phyloP scores from a whole-genome alignment of 2,113 vertebrate genomes.

The Brienomyrus brachyistius region DNA sequence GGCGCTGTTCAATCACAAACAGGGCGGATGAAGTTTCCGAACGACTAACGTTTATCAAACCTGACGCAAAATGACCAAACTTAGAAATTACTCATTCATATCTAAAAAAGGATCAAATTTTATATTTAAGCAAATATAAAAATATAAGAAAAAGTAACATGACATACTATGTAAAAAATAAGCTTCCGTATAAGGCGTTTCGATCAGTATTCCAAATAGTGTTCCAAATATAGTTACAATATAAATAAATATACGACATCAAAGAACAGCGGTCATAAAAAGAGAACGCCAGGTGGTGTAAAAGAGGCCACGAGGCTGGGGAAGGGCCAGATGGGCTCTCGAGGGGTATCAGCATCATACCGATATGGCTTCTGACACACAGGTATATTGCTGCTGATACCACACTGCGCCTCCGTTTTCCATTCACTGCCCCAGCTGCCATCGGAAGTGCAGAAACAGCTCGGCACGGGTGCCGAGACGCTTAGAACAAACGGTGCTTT shows the following conservation, averaged over 20 bases:
- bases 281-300: neutral
- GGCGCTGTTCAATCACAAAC: conserved; percentile 37
- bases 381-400: conserved; percentile 61
- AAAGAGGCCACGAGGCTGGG: neutral
- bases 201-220: neutral
- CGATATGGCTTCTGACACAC: conserved; percentile 55
- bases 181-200: neutral
- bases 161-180: neutral
- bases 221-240: neutral
- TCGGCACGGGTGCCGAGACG: neutral
- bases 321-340: neutral
- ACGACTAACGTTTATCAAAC: neutral
- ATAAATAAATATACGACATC: neutral
- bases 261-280: neutral
- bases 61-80: neutral
- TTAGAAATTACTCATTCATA: neutral
- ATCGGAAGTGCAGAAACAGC: neutral
- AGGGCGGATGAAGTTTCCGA: neutral
- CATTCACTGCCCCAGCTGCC: conserved; percentile 38
- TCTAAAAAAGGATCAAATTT: neutral
- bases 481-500: neutral
- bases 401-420: conserved; percentile 50
- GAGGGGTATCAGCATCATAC: neutral
- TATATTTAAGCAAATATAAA: neutral
- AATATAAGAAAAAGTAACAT: neutral